These are phyloP conservation scores for Lasioglossum lativentre DNA, from an alignment of 2,888 invertebrate genomes.

Conservation along the genomic window DNA sequence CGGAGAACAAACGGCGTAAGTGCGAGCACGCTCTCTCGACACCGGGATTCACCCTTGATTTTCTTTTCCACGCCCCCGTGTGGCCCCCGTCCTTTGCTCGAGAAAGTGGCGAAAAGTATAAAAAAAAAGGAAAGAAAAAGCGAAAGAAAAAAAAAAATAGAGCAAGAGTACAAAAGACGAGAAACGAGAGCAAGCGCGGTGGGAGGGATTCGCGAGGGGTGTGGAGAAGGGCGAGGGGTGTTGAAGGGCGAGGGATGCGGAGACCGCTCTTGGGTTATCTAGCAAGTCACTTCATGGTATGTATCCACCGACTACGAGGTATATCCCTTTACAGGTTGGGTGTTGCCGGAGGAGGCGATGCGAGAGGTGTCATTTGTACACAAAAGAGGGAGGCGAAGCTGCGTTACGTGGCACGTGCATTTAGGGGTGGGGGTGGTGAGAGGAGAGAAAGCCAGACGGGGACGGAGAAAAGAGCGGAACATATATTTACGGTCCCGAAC, in stretches of 20 bases:
- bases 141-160: not conserved
- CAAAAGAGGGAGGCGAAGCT: conserved; percentile 58
- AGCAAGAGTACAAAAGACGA: conserved; percentile 11
- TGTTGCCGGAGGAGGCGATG: conserved; percentile 46
- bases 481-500: conserved; percentile 38
- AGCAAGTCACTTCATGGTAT: conserved; percentile 44
- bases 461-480: conserved; percentile 44
- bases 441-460: conserved; percentile 38
- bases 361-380: conserved; percentile 66
- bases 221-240: not conserved
- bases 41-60: conserved; percentile 21
- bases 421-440: conserved; percentile 24
- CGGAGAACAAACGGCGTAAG: conserved; percentile 11
- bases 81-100: not conserved
- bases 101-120: conserved; percentile 11
- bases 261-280: conserved; percentile 39
- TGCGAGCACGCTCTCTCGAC: conserved; percentile 8
- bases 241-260: not conserved
- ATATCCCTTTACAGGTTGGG: conserved; percentile 59
- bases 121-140: too few relatives aligned
- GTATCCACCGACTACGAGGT: conserved; percentile 55
- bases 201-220: not conserved
- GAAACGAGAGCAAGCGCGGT: conserved; percentile 13
- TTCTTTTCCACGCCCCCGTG: not conserved
- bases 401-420: conserved; percentile 52